Base-by-base conservation (phyloP, 2,888 invertebrate genomes). In the Volucella inflata region DNA sequence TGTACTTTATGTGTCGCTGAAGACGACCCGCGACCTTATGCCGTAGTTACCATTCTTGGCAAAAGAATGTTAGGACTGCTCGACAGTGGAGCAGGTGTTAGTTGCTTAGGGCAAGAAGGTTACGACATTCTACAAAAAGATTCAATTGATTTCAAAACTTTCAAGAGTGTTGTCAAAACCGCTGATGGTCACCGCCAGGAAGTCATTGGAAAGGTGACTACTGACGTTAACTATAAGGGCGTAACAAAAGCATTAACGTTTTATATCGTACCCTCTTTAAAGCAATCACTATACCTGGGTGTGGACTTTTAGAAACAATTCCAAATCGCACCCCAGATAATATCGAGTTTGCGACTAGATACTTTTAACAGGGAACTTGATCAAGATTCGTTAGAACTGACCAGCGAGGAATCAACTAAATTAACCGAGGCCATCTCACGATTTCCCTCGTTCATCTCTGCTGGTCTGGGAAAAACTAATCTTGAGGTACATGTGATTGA, bases 401-500 rank as follows among this genome's bases (percentile, higher is more conserved):
- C n/a, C n/a, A n/a, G n/a, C n/a, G n/a, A n/a, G n/a, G n/a, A n/a
- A n/a, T n/a, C n/a, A n/a, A 9, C 21, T 10, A 8, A 16, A 10
- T n/a, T 59, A 3, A 11, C 40, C 16, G 42, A 59, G 42, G 42
- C 42, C 42, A 12, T 44, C 12, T 8, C 17, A 9, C 8, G 17
- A 8, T 59, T 59, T 59, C 71, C 76, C 4, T 76, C 81, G 8
- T 82, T 36, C 42, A 10, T 55, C 12, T 50, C 64, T 2, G 16
- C 53, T 12, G 81, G 76, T 50, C 44, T 82, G 21, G 75, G 81
- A 4, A 62, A 59, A 10, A 38, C 48, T 3, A n/a, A 1, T n/a
- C 53, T 53, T 8, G 42, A 40, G 17, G 67, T 53, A 51, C 67
- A 67, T 11, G n/a, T 67, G 10, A 76, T 77, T 21, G 77, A 77